Conservation (phyloP, 2,797 vertebrate species). For the Gymnoscopelus braueri region DNA sequence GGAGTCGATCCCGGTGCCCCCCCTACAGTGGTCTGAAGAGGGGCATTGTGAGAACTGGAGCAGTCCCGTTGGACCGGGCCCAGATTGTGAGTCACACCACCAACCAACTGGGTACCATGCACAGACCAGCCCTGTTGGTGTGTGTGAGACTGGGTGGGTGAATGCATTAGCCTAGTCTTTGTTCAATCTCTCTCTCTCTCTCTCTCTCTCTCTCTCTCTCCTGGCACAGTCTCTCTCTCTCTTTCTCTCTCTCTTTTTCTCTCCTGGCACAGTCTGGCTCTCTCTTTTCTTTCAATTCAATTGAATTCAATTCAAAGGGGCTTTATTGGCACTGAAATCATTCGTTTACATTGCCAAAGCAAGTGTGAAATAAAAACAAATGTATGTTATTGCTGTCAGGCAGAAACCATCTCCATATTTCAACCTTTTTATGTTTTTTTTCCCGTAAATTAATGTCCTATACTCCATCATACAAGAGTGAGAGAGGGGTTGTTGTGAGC, state of each 20-base stretch:
- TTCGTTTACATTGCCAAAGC: too few relatives aligned
- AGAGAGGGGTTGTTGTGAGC: too few relatives aligned
- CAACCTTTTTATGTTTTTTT: too few relatives aligned
- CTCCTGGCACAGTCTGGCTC: background rate
- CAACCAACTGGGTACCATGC: slow-evolving; percentile 24
- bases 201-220: background rate
- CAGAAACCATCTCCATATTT: too few relatives aligned
- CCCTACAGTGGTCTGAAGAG: slow-evolving; percentile 24
- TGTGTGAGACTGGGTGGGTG: slow-evolving; percentile 10
- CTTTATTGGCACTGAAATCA: too few relatives aligned
- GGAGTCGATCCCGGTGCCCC: background rate
- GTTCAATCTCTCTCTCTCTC: slow-evolving; percentile 2
- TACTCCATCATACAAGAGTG: too few relatives aligned
- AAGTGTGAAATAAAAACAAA: too few relatives aligned
- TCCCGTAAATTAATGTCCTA: too few relatives aligned
- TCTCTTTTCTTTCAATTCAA: background rate
- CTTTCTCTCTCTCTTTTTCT: background rate
- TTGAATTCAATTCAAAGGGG: background rate
- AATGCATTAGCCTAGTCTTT: slow-evolving; percentile 12
- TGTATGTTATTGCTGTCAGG: too few relatives aligned
- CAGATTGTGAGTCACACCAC: slow-evolving; percentile 39
- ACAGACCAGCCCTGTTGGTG: slow-evolving; percentile 29
- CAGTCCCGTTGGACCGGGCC: slow-evolving; percentile 16
- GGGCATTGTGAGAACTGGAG: slow-evolving; percentile 28
- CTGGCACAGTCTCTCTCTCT: slow-evolving; percentile 17